phyloP scores from a whole-genome alignment of 2,888 invertebrate genomes.

The Netelia inedita region DNA sequence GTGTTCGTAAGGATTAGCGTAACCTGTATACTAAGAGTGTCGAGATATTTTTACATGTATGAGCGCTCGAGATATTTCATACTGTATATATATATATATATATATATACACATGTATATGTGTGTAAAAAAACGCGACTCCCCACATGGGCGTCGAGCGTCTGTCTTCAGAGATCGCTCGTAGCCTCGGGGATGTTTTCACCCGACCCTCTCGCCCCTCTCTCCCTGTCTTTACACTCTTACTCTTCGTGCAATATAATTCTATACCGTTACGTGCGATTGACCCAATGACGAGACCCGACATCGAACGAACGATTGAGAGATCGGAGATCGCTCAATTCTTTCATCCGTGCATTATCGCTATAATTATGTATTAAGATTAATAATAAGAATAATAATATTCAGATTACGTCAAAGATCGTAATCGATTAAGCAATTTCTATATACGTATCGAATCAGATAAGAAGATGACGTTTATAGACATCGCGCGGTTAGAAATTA shows the following conservation, averaged over 20 bases:
- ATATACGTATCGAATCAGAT: neutral
- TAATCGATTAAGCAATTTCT: slow-evolving; percentile 34
- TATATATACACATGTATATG: neutral
- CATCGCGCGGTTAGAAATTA: no score
- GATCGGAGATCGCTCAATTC: slow-evolving; percentile 51
- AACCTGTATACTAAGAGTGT: slow-evolving; percentile 6
- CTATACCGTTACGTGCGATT: slow-evolving; percentile 49
- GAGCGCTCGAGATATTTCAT: neutral
- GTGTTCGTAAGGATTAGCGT: slow-evolving; percentile 23
- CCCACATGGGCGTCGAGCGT: neutral
- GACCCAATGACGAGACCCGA: slow-evolving; percentile 8
- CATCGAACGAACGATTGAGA: slow-evolving; percentile 20
- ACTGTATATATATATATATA: neutral
- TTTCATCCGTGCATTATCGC: slow-evolving; percentile 9
- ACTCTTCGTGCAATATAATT: slow-evolving; percentile 44
- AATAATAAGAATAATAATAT: neutral
- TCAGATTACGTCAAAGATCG: slow-evolving; percentile 28
- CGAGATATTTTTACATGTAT: neutral
- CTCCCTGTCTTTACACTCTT: slow-evolving; percentile 18
- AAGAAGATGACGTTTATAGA: no score
- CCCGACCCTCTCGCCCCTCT: slow-evolving; percentile 33
- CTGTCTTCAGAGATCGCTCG: slow-evolving; percentile 9
- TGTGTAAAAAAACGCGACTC: slow-evolving; percentile 2
- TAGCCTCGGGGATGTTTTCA: slow-evolving; percentile 56
- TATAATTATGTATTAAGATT: neutral